Base-by-base conservation (phyloP, 1,140 invertebrate species). In the Neodiprion virginianus region DNA sequence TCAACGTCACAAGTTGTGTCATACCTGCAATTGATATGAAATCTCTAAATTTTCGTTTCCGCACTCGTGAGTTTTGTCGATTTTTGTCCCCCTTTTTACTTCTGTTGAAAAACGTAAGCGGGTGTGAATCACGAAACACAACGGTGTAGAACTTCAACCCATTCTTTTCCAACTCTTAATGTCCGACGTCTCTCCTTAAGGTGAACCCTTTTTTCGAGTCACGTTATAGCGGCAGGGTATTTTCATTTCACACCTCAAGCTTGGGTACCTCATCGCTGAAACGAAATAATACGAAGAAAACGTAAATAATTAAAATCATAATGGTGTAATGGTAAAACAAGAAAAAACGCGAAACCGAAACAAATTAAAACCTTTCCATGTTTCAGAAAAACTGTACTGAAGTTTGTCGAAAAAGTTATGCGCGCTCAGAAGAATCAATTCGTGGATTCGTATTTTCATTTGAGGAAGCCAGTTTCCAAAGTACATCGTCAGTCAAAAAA, bases 241-340 rank as follows among this genome's bases (percentile, higher is more conserved):
- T 81, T 78, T 79, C 74, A 77, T 48, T 78, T 66, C 75, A 70
- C 81, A 67, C 73, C 49, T 50, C 23, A 66, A 14, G 53, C 75
- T 50, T 76, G 69, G 72, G 74, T 83, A 77, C 79, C 75, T 80
- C 84, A 83, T 86, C 77, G 81, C 84, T 85, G 84, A 75, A 85
- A 71, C 48, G 70, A 83, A 74, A 81, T 74, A 80, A 81, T 3
- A 61, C 5, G n/a, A 81, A 77, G 76, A 84, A 82, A 82, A 82
- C 76, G 77, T 61, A 61, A 61, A 40, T 5, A 40, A 61, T 61
- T 17, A 61, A 61, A 61, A 61, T 14, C 53, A 61, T 14, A 61
- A 17, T 61, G n/a, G 8, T 40, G 8, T 40, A 81, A 84, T 85
- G 73, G 28, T 75, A 79, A 84, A 84, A 83, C 80, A 76, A 80